phyloP scores from a whole-genome alignment of 2,113 vertebrate species.

The Microtus oregoni region DNA sequence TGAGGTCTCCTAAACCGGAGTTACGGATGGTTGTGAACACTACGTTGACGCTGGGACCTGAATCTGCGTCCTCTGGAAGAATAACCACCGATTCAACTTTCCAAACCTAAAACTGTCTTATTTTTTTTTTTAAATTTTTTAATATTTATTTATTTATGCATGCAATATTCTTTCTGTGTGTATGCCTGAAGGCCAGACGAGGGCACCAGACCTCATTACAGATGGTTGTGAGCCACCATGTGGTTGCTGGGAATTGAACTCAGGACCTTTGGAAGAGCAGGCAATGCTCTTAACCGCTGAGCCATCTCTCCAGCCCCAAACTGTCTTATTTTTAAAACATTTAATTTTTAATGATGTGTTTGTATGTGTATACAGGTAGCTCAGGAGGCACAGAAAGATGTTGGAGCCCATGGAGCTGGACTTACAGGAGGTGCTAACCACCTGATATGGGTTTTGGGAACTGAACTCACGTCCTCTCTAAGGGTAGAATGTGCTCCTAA shows the following conservation, averaged over 20 bases:
- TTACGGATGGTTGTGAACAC: not conserved
- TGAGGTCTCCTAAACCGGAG: not conserved
- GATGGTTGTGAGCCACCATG: no score
- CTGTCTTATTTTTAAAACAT: not conserved
- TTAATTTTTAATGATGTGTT: not conserved
- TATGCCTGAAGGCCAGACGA: no score
- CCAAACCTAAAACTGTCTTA: not conserved
- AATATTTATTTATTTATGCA: no score
- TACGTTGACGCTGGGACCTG: not conserved
- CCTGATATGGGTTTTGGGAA: not conserved
- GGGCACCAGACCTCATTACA: no score
- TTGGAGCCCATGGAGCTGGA: not conserved
- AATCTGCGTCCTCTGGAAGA: not conserved
- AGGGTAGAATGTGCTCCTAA: not conserved
- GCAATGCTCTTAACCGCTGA: no score
- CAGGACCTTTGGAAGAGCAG: no score
- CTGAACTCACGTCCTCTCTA: not conserved
- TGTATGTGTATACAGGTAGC: not conserved
- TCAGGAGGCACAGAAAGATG: not conserved
- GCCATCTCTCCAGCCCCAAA: no score
- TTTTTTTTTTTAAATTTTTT: no score
- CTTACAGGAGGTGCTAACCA: not conserved
- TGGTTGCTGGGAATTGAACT: no score
- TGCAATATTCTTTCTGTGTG: no score
- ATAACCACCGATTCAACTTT: not conserved